Conservation (phyloP, 1,140 invertebrate species). For the Oscheius sp. region DNA sequence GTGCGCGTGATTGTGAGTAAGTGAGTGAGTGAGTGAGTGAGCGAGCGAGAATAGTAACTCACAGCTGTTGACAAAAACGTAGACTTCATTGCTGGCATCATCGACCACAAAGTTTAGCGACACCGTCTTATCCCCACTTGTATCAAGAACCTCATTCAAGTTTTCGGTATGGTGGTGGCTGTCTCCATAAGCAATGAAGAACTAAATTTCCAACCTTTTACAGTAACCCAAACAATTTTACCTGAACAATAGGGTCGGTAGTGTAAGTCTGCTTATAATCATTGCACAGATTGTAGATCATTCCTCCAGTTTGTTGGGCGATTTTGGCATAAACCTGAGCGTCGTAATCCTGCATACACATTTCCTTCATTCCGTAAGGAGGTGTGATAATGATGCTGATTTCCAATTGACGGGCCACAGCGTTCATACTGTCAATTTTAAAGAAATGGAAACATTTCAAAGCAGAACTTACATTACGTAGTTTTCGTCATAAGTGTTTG, state of each 20-base stretch:
- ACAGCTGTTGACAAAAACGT: background rate
- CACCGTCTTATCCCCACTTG: background rate
- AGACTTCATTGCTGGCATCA: background rate
- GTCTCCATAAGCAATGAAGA: background rate
- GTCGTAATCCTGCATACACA: background rate
- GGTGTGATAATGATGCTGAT: constrained; percentile 4
- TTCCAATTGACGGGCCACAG: background rate
- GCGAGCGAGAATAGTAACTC: no score
- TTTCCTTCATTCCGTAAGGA: background rate
- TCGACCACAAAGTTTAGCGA: background rate
- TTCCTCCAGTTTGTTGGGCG: background rate
- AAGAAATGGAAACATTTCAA: background rate
- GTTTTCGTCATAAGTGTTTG: background rate
- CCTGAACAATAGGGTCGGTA: background rate
- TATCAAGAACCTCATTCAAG: background rate
- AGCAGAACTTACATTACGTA: background rate
- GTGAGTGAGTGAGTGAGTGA: background rate
- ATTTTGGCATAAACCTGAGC: background rate
- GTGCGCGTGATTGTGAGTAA: background rate
- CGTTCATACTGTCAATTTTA: background rate
- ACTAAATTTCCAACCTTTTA: background rate
- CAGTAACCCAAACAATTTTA: no score
- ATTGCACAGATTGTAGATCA: background rate
- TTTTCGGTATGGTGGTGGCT: constrained; percentile 5
- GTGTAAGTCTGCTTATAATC: background rate